phyloP scores from a whole-genome alignment of 2,797 vertebrate species.

The Rhinophrynus dorsalis region DNA sequence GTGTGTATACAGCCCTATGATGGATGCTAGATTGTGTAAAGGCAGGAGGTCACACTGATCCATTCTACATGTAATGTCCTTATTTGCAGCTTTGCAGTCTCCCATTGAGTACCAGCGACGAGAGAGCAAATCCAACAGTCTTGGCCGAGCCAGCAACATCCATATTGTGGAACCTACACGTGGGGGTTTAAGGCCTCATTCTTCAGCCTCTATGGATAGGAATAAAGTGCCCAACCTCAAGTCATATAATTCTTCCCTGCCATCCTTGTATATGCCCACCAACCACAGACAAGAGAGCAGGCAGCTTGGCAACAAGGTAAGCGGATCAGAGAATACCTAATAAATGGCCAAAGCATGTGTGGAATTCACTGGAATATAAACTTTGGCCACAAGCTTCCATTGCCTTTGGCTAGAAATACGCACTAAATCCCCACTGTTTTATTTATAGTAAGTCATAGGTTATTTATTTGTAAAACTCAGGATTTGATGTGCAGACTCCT shows the following conservation, averaged over 20 bases:
- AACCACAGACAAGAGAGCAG: constrained; percentile 28
- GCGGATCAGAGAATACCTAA: too few species aligned
- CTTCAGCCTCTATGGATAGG: constrained; percentile 82
- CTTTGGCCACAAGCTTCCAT: too few species aligned
- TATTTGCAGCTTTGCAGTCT: constrained; percentile 81
- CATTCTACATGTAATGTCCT: background rate
- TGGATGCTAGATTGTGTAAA: too few species aligned
- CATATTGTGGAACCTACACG: constrained; percentile 69
- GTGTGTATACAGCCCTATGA: too few species aligned
- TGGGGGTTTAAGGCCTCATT: constrained; percentile 74
- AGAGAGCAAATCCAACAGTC: constrained; percentile 89
- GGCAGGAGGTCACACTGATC: too few species aligned
- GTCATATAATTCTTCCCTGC: constrained; percentile 83
- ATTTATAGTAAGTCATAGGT: too few species aligned
- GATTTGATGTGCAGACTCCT: too few species aligned
- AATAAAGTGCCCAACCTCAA: constrained; percentile 76
- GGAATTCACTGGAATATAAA: too few species aligned
- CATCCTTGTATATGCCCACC: constrained; percentile 77
- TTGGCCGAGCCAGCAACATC: constrained; percentile 77
- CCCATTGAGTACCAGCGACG: constrained; percentile 92
- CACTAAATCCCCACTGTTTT: too few species aligned
- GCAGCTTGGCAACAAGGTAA: constrained; percentile 49
- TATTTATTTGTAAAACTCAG: too few species aligned
- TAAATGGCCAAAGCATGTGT: too few species aligned
- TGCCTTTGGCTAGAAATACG: too few species aligned